Conservation (phyloP, 2,797 vertebrate species). For the Kryptopterus vitreolus region DNA sequence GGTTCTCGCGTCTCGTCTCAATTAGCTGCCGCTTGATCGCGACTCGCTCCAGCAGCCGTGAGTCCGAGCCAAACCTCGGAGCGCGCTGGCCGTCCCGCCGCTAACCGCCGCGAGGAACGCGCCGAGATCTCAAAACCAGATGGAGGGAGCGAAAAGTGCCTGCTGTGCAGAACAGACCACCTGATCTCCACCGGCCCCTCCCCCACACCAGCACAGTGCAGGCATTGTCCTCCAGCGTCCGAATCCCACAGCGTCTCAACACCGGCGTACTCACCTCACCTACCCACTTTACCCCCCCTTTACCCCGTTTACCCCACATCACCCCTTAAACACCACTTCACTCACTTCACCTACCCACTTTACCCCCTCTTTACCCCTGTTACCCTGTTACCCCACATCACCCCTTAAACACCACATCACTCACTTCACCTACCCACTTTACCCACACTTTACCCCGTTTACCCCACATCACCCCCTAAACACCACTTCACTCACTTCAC, state of each 20-base stretch:
- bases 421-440: too few species aligned
- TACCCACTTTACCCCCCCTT: background rate
- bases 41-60: constrained; percentile 34
- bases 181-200: constrained; percentile 78
- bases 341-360: background rate
- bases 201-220: constrained; percentile 78
- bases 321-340: background rate
- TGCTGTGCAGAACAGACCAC: constrained; percentile 80
- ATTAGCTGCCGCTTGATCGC: constrained; percentile 63
- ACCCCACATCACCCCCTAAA: too few species aligned
- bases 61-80: constrained; percentile 54
- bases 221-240: constrained; percentile 88
- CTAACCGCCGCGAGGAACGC: constrained; percentile 69
- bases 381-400: too few species aligned
- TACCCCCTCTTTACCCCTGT: too few species aligned
- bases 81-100: constrained; percentile 41
- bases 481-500: too few species aligned
- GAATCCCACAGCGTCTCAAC: constrained; percentile 83
- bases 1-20: constrained; percentile 44
- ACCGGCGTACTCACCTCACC: constrained; percentile 72
- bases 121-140: constrained; percentile 79
- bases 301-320: too few species aligned
- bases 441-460: too few species aligned
- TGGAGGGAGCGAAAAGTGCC: constrained; percentile 67
- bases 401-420: too few species aligned